Evolutionary conservation across 2,888 invertebrate species (phyloP).

Genomic region (Noctua janthina): DNA sequence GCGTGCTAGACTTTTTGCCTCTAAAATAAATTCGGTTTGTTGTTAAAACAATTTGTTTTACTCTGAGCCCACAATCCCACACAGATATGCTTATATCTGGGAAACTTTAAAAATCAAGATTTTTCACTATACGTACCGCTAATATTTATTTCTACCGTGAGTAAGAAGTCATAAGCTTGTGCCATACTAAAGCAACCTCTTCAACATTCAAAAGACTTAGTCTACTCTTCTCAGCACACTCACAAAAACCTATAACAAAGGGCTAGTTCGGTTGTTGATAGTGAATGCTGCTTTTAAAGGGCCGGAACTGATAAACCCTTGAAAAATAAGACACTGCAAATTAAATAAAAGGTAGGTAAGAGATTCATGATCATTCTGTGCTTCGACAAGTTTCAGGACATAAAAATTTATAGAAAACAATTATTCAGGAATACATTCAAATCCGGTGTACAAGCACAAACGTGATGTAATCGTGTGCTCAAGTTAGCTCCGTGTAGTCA

Average conservation of each 20-base stretch:
- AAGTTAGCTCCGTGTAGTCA: constrained; percentile 3
- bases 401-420: neutral
- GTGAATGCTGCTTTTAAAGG: no score
- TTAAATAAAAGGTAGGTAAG: neutral
- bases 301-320: neutral
- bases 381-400: neutral
- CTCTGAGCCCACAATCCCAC: no score
- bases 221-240: neutral
- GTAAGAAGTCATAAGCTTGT: neutral
- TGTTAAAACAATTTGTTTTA: no score
- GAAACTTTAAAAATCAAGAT: neutral
- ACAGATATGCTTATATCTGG: no score
- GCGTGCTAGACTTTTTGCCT: no score
- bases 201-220: neutral
- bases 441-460: neutral
- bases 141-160: neutral
- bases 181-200: neutral
- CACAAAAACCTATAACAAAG: neutral
- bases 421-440: constrained; percentile 20
- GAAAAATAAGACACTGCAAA: neutral
- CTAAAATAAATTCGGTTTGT: no score
- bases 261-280: neutral
- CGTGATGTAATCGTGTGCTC: constrained; percentile 10
- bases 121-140: no score
- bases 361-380: no score